Evolutionary conservation across 2,113 vertebrate genomes (phyloP).

Genomic region (Cephalophus harveyi): DNA sequence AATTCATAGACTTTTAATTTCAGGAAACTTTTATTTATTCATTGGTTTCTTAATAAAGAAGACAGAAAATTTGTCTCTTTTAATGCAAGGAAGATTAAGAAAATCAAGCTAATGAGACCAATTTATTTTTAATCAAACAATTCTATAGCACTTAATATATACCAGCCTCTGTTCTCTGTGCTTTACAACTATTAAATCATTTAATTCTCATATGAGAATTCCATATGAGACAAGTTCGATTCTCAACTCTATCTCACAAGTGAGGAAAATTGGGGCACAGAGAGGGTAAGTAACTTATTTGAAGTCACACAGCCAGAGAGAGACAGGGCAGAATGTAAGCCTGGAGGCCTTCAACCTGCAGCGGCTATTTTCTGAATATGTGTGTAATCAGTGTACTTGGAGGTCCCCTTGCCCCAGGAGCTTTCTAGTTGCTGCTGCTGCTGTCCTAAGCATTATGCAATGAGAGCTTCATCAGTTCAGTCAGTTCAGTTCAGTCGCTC

Average conservation of each 20-base stretch:
- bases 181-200: background rate
- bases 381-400: accelerated
- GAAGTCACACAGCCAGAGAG: background rate
- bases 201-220: background rate
- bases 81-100: slow-evolving; percentile 27
- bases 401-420: background rate
- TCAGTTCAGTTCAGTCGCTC: no score
- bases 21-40: background rate
- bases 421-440: background rate
- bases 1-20: background rate
- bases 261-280: background rate
- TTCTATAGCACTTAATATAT: background rate
- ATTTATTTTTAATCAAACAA: background rate
- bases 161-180: background rate
- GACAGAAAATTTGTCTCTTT: background rate
- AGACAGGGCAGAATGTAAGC: background rate
- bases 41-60: background rate
- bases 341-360: background rate
- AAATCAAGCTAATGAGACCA: background rate
- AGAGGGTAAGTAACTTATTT: background rate
- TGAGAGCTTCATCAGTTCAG: background rate
- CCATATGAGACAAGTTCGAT: background rate
- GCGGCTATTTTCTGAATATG: background rate
- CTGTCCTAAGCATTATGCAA: background rate
- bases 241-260: background rate